Base-by-base conservation (phyloP, 1,140 invertebrate genomes). In the Delia radicum region DNA sequence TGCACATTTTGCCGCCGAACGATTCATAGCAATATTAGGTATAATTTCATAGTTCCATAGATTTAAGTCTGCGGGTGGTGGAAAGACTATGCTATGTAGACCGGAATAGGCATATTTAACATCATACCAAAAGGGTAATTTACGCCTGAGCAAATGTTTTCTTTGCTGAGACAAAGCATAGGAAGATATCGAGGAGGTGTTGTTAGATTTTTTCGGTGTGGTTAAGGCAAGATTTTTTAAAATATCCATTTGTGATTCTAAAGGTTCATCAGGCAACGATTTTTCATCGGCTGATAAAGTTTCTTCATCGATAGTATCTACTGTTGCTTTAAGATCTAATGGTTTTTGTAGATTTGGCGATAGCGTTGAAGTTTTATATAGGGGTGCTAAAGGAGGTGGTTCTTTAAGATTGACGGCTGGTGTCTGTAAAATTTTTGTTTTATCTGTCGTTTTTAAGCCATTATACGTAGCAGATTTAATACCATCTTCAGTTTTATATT, bases 11-110 rank as follows among this genome's bases (percentile, higher is more conserved):
- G 87, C 87, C 27, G 87, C 82, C 0, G 80, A 81, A 37, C 84
- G 80, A 78, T 86, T 87, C 79, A 82, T 82, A 27, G 83, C 81
- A 28, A 87, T 80, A 65, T 81, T 86, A 21, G 81, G 82, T 72
- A 87, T 82, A 71, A 82, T 82, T 74, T 83, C 80, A 12, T 77
- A 78, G 75, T 80, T 82, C 82, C 83, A 86, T 18, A 85, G 80
- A 75, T 87, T 86, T 31, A 87, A 80, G 79, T 87, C 86, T 31
- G 83, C 82, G n/a, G 88, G 86, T 55, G 87, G 80, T 24, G 89
- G 88, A 79, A 89, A 87, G 21, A 91, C 87, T 77, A 91, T 91
- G 78, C 89, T 91, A 81, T 91, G 90, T 73, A 91, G 81, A 12
- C 90, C 90, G 12, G 90, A 88, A 82, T 91, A 91, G 3, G 90